Conservation (phyloP, 2,797 vertebrate genomes). For the Notoglanidium macrostoma region DNA sequence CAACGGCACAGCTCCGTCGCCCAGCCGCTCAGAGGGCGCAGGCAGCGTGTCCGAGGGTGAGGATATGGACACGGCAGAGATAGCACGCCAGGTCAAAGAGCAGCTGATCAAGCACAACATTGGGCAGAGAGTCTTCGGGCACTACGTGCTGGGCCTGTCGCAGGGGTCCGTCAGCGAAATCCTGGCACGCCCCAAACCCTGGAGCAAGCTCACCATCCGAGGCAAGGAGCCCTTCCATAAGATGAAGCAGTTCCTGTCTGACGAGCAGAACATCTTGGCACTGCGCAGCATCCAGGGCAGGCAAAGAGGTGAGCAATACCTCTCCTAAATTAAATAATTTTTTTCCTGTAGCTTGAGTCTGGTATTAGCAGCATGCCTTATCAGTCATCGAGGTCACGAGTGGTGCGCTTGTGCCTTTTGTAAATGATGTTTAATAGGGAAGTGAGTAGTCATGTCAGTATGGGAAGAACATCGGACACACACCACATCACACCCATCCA, state of each 20-base stretch:
- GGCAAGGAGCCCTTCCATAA: conserved; percentile 92
- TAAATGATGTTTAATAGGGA: neutral
- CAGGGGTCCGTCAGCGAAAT: conserved; percentile 91
- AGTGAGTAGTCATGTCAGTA: neutral
- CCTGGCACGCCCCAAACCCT: conserved; percentile 88
- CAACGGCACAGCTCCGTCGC: conserved; percentile 85
- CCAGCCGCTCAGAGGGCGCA: conserved; percentile 86
- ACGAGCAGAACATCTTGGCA: conserved; percentile 90
- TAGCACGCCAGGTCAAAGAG: conserved; percentile 90
- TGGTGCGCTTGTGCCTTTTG: neutral
- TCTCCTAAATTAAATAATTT: neutral
- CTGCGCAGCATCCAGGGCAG: conserved; percentile 89
- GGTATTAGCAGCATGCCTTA: neutral
- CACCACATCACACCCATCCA: neutral
- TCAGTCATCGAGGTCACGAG: neutral
- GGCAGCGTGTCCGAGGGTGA: conserved; percentile 81
- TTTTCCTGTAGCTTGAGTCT: neutral
- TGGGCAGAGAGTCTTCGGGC: conserved; percentile 88
- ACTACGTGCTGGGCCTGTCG: conserved; percentile 87
- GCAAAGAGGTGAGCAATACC: conserved; percentile 81
- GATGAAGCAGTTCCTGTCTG: conserved; percentile 91
- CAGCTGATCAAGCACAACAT: conserved; percentile 94
- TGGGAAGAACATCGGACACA: neutral
- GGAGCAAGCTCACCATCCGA: conserved; percentile 89
- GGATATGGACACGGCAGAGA: conserved; percentile 89